Percentiles rank a stretch among this genome's conserved stretches.
These are phyloP conservation scores for Pluvianellus socialis DNA, from an alignment of 2,113 vertebrate genomes.

Conservation along the genomic window DNA sequence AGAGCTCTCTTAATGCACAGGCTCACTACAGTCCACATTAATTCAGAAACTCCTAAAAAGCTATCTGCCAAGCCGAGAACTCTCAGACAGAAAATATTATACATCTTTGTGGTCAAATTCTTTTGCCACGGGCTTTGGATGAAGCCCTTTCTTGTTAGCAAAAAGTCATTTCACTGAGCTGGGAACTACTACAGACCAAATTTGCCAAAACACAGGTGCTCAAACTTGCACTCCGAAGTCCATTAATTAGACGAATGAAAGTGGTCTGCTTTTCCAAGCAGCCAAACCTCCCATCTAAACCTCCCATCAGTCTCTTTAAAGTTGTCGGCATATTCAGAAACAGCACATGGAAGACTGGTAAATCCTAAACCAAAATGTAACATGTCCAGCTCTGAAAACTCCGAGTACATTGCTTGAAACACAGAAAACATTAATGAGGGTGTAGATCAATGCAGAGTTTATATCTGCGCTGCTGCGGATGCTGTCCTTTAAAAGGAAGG, in stretches of 20 bases:
- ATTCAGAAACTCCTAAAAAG: neutral
- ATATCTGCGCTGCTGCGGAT: neutral
- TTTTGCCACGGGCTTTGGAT: neutral
- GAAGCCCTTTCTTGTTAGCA: neutral
- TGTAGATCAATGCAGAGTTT: neutral
- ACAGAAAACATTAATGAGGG: fast-evolving
- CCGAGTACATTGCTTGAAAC: neutral
- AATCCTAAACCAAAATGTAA: neutral
- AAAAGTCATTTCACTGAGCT: neutral
- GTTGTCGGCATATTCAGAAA: neutral
- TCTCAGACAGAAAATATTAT: neutral
- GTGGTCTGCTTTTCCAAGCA: neutral
- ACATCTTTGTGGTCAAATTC: neutral
- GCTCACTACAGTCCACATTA: neutral
- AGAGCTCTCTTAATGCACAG: neutral
- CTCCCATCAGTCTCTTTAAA: neutral
- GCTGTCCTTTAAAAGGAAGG: neutral
- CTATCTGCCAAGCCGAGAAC: neutral
- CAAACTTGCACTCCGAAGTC: neutral
- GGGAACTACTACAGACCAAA: neutral
- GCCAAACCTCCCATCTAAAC: neutral
- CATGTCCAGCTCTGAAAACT: neutral
- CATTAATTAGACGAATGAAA: neutral
- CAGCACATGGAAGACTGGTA: neutral
- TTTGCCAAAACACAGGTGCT: neutral